phyloP scores from a whole-genome alignment of 2,113 vertebrate species.

The Machaerirhynchus nigripectus region DNA sequence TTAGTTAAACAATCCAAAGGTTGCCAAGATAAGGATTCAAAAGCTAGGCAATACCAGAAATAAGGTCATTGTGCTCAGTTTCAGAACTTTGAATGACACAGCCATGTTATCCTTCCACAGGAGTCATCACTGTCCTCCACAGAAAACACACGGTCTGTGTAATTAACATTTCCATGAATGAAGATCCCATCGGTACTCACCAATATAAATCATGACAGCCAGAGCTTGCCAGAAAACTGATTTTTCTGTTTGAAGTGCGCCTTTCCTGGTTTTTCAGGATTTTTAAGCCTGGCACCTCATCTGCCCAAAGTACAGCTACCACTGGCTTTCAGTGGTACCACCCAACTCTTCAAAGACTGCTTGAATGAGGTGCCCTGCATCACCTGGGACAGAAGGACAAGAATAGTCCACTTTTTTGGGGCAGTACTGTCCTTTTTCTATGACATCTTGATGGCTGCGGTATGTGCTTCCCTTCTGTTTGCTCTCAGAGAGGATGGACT shows the following conservation, averaged over 20 bases:
- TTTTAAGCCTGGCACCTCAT: neutral
- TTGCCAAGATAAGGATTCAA: neutral
- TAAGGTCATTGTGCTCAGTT: neutral
- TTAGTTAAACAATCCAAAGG: neutral
- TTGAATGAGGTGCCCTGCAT: neutral
- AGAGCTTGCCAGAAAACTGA: neutral
- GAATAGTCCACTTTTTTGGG: neutral
- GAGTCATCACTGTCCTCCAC: neutral
- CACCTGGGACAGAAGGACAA: neutral
- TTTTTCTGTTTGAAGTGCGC: neutral
- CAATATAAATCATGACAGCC: neutral
- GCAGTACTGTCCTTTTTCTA: neutral
- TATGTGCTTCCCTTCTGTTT: rapidly evolving
- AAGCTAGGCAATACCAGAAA: neutral
- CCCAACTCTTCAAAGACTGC: neutral
- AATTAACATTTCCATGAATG: neutral
- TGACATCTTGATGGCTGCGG: neutral
- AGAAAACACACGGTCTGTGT: neutral
- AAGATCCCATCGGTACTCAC: neutral
- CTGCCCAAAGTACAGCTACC: neutral
- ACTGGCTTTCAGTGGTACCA: neutral
- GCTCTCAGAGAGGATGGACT: neutral
- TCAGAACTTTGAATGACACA: neutral
- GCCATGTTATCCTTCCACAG: neutral
- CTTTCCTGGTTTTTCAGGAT: neutral